Base-by-base conservation (phyloP, 2,888 invertebrate species). In the Protophormia terraenovae region DNA sequence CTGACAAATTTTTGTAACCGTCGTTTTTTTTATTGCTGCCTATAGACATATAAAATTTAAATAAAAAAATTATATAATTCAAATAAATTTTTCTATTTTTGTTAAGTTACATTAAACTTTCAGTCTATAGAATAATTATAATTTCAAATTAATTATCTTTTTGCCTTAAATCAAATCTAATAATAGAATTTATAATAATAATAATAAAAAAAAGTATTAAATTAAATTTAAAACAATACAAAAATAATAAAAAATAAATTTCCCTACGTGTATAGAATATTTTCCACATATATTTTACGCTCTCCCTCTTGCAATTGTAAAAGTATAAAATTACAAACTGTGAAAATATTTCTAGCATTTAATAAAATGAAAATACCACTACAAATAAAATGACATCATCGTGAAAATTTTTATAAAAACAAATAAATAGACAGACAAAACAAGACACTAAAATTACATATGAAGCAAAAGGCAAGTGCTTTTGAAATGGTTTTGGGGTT, bases 261-360 rank as follows among this genome's bases (percentile, higher is more conserved):
- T 79, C 29, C 69, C 47, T 73, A 85, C 82, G 85, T 85, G 85
- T 32, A 32, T 73, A 71, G 85, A 78, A 85, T 82, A 73, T 75
- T 47, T 60, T 71, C 6, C 5, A 71, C 8, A 55, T 16, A 35
- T 14, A 6, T 16, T 32, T 41, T 35, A 60, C 41, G 1, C 45
- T 62, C n/a, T 5, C n/a, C 45, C 55, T 53, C 29, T 29, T 16
- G 64, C 29, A 76, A 76, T 71, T 55, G 69, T 64, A 45, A 78
- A 50, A 71, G 55, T 77, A 69, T 76, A 41, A 77, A 73, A 58
- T 72, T 78, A 73, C 66, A 60, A 38, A 72, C 58, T 69, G 67
- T 84, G 81, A 55, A 80, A 76, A 84, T 81, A 78, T 69, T 80
- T 69, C 53, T 67, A 50, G 19, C 75, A 58, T 79, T 80, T 58